Evolutionary conservation across 2,888 invertebrate species (phyloP), one percentile per base, ranked within the genome.

Genomic region (Drosophila dives): DNA sequence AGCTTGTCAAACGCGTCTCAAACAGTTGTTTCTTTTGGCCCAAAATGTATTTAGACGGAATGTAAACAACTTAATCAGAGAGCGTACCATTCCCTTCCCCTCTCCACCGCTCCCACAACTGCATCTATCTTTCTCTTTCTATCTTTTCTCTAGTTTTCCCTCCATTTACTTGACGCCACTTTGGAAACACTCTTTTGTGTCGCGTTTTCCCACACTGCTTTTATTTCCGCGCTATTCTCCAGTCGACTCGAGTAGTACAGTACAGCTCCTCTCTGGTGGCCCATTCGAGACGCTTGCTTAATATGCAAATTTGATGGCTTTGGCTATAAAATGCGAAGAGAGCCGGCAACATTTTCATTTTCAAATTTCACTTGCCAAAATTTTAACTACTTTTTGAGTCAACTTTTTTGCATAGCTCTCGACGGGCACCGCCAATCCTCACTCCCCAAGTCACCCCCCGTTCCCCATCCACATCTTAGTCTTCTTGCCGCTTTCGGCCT

Each of bases 321-420:
- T 62, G 64, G 81, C 84, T 75, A 84, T 86, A 84, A 88, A 83
- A 67, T 74, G 53, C 15, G 15, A 53, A 10, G 66, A 65, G 69
- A 80, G 61, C 49, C 53, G 63, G 71, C 73, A 71, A 74, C 85
- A 78, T 81, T 86, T 79, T 79, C 84, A 79, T 85, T 87, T 82
- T 81, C 72, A 87, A 86, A 87, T 86, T 83, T 89, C 73, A 83
- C 80, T 88, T 86, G 85, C 79, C 72, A 85, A 84, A 85, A 79
- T 82, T 88, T 87, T 85, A 84, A 89, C 87, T 86, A 86, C 84
- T 84, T 86, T 86, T 72, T 64, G 67, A 72, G 74, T 56, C 78
- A 72, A 77, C 65, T 61, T 72, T 77, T 72, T 70, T 40, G 77
- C 63, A 56, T 60, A 49, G 51, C 68, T 64, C 78, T 74, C 65